Conservation (phyloP, 1,140 invertebrate genomes). For the Scaptodrosophila lebanonensis region DNA sequence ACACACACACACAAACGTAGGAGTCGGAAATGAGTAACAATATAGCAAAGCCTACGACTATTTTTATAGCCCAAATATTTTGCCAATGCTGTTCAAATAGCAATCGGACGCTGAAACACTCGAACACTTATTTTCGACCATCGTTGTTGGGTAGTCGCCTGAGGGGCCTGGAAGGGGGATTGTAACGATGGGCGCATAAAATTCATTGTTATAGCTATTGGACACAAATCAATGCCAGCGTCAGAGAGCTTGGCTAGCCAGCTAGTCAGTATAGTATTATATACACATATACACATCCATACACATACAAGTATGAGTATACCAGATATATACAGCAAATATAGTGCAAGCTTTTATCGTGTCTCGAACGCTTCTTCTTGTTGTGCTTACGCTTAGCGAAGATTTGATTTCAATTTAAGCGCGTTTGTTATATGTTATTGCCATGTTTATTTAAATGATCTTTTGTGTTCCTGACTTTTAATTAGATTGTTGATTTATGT, state of each 20-base stretch:
- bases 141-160: not conserved
- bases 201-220: slow-evolving; percentile 73
- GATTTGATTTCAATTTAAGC: slow-evolving; percentile 12
- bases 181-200: slow-evolving; percentile 51
- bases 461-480: slow-evolving; percentile 16
- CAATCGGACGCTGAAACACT: slow-evolving; percentile 21
- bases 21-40: slow-evolving; percentile 11
- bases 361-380: too few relatives aligned
- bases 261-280: slow-evolving; percentile 16
- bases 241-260: too few relatives aligned
- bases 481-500: too few relatives aligned
- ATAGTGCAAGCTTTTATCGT: too few relatives aligned
- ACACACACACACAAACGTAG: slow-evolving; percentile 35
- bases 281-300: too few relatives aligned
- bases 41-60: slow-evolving; percentile 70
- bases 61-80: slow-evolving; percentile 73
- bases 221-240: slow-evolving; percentile 71
- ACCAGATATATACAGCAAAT: too few relatives aligned
- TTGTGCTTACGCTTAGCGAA: too few relatives aligned
- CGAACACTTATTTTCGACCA: slow-evolving; percentile 14
- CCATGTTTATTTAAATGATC: not conserved
- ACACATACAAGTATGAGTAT: too few relatives aligned
- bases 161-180: not conserved
- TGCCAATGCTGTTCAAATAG: slow-evolving; percentile 74
- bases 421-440: not conserved